Base-by-base conservation (phyloP, 2,888 invertebrate species). In the Minunthozetes semirufus region DNA sequence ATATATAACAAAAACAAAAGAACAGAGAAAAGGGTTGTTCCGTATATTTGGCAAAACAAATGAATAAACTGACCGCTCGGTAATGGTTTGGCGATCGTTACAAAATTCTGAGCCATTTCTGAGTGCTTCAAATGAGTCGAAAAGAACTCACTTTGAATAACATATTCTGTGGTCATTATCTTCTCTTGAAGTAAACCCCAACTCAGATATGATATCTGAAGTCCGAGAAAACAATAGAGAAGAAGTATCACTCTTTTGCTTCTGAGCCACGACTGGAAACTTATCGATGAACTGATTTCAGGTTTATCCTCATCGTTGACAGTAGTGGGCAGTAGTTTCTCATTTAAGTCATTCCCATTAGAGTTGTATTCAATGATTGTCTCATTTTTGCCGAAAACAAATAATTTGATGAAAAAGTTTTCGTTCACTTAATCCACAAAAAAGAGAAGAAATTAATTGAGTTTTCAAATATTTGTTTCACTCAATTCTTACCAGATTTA, bases 121-220 rank as follows among this genome's bases (percentile, higher is more conserved):
- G 17, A 48, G 29, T 73, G 73, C 13, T 22, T 38, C 13, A 72
- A 13, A 70, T 42, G 25, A 38, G 42, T 50, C 11, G 19, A 13
- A 4, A 73, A 73, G 27, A 73, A 70, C 17, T 66, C 75, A 29
- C 19, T 74, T 8, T 50, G 50, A 59, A 75, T 74, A n/a, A 72
- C 61, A 59, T 79, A 80, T 25, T 78, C 76, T 56, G 77, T 89
- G 0, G 98, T 98, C 94, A 99, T 98, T 76, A 99, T 93, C 85
- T 96, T 93, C 84, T 99, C 99, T 84, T 99, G 98, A 77, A 99
- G 85, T 77, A 97, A 87, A 8, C 98, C 98, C 97, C 97, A 98
- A 76, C 93, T 91, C 33, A 97, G 86, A 82, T 96, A 97, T 53
- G 94, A 90, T 6, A 88, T 86, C 88, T 95, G 94, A 13, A 98